Conservation (phyloP, 1,140 invertebrate species). For the Zaprionus taronus region DNA sequence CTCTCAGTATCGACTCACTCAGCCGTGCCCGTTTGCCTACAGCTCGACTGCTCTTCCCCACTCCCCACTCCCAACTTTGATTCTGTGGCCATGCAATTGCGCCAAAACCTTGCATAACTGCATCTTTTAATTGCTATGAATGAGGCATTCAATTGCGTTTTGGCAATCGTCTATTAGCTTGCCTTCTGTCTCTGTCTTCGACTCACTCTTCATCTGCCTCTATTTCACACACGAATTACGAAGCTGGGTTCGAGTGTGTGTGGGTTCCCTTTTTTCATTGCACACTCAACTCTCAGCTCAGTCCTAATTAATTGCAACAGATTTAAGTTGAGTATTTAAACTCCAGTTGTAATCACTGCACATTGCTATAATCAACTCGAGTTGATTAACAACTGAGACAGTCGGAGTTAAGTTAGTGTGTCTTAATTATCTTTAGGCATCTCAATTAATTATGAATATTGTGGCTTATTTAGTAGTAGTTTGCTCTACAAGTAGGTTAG, state of each 20-base stretch:
- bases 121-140: slow-evolving; percentile 59
- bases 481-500: too few species aligned
- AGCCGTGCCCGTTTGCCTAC: too few species aligned
- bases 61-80: neutral
- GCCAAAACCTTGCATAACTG: slow-evolving; percentile 56
- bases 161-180: slow-evolving; percentile 24
- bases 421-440: neutral
- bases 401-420: neutral
- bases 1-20: neutral
- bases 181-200: neutral
- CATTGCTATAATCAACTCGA: neutral
- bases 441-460: slow-evolving; percentile 3
- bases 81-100: slow-evolving; percentile 10
- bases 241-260: too few species aligned
- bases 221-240: neutral
- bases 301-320: neutral
- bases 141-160: slow-evolving; percentile 21
- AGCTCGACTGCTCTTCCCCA: slow-evolving; percentile 6
- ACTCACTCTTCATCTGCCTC: neutral
- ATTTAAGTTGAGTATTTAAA: neutral
- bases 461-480: neutral
- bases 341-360: neutral
- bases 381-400: neutral
- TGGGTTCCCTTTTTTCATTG: too few species aligned
- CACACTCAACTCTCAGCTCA: neutral